These are phyloP conservation scores for Oreotrochilus melanogaster DNA, from an alignment of 2,113 vertebrate species.

Conservation along the genomic window DNA sequence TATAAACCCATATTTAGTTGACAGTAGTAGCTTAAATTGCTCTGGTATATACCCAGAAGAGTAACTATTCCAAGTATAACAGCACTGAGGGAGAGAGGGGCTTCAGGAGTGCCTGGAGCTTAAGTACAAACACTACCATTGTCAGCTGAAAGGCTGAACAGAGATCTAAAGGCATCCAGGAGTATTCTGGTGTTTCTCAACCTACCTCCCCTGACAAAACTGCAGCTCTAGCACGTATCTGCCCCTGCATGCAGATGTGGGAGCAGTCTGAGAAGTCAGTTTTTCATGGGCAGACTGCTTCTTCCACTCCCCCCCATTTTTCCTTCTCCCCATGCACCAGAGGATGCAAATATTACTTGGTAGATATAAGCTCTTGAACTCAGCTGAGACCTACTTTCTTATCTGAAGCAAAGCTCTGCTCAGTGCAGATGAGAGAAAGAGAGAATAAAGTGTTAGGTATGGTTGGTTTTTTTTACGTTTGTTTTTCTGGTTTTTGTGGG, in stretches of 20 bases:
- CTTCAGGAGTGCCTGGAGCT: neutral
- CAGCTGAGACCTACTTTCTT: neutral
- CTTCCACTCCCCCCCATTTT: neutral
- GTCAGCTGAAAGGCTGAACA: neutral
- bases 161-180: neutral
- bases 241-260: neutral
- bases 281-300: neutral
- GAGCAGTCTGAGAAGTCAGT: neutral
- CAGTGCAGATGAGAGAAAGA: neutral
- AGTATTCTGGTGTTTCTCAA: neutral
- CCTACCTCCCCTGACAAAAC: neutral
- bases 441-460: neutral
- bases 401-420: neutral
- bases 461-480: too few relatives aligned
- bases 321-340: neutral
- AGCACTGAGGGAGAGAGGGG: neutral
- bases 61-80: neutral
- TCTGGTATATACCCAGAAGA: neutral
- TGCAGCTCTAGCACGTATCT: neutral
- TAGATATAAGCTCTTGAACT: neutral
- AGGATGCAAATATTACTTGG: neutral
- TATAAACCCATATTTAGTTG: neutral
- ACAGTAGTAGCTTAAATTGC: neutral
- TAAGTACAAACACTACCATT: neutral
- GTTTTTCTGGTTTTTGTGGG: too few relatives aligned